phyloP scores from a whole-genome alignment of 2,113 vertebrate genomes.

The Nesogale talazaci region DNA sequence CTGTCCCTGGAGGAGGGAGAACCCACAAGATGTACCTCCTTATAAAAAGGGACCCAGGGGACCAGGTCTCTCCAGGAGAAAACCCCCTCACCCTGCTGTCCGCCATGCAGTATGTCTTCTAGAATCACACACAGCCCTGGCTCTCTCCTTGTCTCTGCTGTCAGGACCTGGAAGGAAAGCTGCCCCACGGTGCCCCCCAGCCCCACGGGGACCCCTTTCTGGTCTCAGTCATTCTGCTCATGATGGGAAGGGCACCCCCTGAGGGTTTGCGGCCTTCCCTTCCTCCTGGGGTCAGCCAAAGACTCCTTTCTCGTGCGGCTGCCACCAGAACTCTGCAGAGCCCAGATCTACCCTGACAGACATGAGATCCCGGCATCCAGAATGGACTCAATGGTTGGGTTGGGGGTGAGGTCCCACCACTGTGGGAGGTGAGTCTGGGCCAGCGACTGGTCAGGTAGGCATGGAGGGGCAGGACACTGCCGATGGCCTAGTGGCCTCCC shows the following conservation, averaged over 20 bases:
- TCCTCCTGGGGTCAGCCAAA: not conserved
- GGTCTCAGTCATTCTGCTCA: not conserved
- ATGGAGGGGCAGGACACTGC: too few species aligned
- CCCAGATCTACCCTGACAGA: not conserved
- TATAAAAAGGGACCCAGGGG: not conserved
- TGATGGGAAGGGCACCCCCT: not conserved
- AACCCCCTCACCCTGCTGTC: not conserved
- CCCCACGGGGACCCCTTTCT: not conserved
- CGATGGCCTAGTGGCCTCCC: not conserved
- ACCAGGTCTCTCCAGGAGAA: not conserved
- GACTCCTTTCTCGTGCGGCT: not conserved
- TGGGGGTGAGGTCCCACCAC: not conserved
- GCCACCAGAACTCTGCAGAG: not conserved
- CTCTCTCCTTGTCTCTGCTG: not conserved
- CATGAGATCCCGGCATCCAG: not conserved
- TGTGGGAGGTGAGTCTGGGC: not conserved
- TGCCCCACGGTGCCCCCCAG: not conserved
- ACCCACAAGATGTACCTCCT: not conserved
- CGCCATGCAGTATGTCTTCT: too few species aligned
- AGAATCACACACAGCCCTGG: too few species aligned
- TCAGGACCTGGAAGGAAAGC: not conserved
- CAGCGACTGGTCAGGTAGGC: accelerated
- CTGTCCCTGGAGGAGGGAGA: not conserved
- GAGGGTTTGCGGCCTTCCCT: not conserved
- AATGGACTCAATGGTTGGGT: not conserved